Evolutionary conservation across 2,888 invertebrate species (phyloP), one percentile per base, ranked within the genome.

Genomic region (Limenitis camilla): DNA sequence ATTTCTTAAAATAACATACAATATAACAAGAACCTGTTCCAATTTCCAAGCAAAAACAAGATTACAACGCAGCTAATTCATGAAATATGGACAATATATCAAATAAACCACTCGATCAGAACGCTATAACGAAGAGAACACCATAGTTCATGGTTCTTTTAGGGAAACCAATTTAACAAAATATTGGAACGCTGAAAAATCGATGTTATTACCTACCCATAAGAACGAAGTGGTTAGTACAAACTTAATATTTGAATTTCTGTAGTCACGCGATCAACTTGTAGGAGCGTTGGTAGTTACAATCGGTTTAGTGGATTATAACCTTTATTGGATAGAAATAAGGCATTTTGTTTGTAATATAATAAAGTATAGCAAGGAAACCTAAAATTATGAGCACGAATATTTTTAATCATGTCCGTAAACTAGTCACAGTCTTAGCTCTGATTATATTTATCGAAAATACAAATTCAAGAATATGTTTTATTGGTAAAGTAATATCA

Each of bases 241-340:
- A 35, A 31, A 44, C 46, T 19, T 49, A 40, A 50, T 59, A 56
- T 52, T 52, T 59, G 58, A 61, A 48, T 58, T 61, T 49, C 54
- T 50, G 32, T 42, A 54, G 65, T 61, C 65, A 66, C 66, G 66
- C 66, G 61, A 66, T 58, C 49, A 58, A 54, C 59, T 61, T 62
- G 61, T 63, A 63, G 63, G 58, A 42, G 45, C 28, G 46, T 53
- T 46, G 33, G 52, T 45, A 49, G 43, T 29, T 46, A 28, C 19
- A 2, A 19, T 19, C 19, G 19, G 19, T 19, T 42, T 42, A 40
- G 45, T 40, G 29, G 11, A 53, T 46, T 41, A 32, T 53, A 41
- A 29, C 31, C 9, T 40, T 49, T 53, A 49, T 53, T 31, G 6
- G 11, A 8, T 40, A 30, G 10, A 19, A 42, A 48, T 39, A 28